These are phyloP conservation scores for Cyprinus carpio DNA, from an alignment of 2,113 vertebrate species.

Conservation along the genomic window DNA sequence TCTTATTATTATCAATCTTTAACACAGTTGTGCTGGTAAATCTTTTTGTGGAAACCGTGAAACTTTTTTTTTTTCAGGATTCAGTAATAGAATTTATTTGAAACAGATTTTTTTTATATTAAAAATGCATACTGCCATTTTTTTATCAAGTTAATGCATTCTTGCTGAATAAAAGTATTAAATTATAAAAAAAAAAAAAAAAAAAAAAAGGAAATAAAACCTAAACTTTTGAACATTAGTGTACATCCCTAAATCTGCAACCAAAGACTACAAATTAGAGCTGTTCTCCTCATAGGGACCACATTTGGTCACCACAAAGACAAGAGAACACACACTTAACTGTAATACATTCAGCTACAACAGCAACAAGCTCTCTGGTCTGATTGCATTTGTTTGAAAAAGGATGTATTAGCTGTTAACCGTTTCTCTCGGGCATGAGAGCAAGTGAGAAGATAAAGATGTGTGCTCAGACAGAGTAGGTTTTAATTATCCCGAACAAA, in stretches of 20 bases:
- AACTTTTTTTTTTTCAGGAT: neutral
- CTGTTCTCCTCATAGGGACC: neutral
- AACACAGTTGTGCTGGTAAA: neutral
- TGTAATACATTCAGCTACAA: neutral
- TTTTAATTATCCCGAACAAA: slow-evolving; percentile 97
- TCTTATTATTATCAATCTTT: neutral
- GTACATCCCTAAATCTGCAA: neutral
- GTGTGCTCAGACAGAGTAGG: slow-evolving; percentile 92
- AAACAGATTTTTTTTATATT: too few species aligned
- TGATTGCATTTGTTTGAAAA: slow-evolving; percentile 14
- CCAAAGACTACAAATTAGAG: neutral
- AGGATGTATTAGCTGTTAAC: slow-evolving; percentile 18
- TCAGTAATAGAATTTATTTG: neutral
- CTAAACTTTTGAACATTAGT: too few species aligned
- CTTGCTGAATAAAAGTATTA: too few species aligned
- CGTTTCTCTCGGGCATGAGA: slow-evolving; percentile 66
- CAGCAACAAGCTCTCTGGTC: neutral
- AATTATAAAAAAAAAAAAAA: too few species aligned
- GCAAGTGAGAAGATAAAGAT: slow-evolving; percentile 87
- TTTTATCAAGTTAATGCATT: too few species aligned
- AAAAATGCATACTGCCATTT: too few species aligned
- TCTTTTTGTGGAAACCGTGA: neutral
- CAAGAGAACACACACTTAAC: neutral
- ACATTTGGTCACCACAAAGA: neutral
- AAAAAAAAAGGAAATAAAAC: too few species aligned